Evolutionary conservation across 2,888 invertebrate species (phyloP).

Genomic region (Monoplex corrugatus): DNA sequence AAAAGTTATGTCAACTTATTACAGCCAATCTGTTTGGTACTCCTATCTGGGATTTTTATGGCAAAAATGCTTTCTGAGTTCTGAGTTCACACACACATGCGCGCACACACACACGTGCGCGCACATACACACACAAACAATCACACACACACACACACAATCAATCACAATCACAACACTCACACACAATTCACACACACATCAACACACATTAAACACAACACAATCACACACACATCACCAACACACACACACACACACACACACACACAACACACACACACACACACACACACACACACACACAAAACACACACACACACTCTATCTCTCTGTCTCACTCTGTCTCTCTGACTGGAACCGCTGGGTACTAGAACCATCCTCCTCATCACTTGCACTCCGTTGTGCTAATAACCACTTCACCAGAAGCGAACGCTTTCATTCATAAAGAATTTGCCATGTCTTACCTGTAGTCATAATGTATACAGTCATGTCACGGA

Average conservation of each 20-base stretch:
- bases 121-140: background rate
- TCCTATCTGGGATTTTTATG: too few relatives aligned
- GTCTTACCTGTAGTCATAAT: background rate
- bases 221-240: background rate
- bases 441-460: too few relatives aligned
- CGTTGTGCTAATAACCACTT: background rate
- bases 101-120: background rate
- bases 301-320: background rate
- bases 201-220: constrained; percentile 7
- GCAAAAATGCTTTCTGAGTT: too few relatives aligned
- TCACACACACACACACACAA: background rate
- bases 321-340: background rate
- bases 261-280: constrained; percentile 31
- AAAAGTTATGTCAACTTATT: too few relatives aligned
- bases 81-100: background rate
- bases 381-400: too few relatives aligned
- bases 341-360: too few relatives aligned
- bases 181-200: background rate
- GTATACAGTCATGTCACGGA: background rate
- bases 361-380: too few relatives aligned
- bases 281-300: constrained; percentile 23
- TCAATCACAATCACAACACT: background rate
- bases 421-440: background rate
- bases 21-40: too few relatives aligned
- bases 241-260: constrained; percentile 27